Evolutionary conservation across 2,113 vertebrate species (phyloP).

Genomic region (Actinemys pallida): DNA sequence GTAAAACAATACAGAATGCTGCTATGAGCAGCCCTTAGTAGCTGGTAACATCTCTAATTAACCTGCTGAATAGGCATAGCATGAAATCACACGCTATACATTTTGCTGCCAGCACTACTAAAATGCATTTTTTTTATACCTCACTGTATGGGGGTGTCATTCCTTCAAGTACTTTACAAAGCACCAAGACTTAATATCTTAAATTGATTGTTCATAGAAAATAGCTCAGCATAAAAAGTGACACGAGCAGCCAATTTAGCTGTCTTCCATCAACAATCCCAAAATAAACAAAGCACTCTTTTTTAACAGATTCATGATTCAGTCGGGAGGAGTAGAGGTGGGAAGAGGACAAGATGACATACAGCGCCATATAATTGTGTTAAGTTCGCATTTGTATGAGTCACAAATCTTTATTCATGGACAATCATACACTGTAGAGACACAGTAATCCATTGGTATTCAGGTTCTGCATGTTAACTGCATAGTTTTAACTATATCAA

Average conservation of each 20-base stretch:
- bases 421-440: not conserved
- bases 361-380: not conserved
- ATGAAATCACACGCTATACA: not conserved
- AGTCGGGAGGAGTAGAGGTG: not conserved
- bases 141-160: not conserved
- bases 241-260: not conserved
- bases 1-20: not conserved
- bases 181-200: not conserved
- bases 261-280: not conserved
- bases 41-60: not conserved
- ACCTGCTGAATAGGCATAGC: not conserved
- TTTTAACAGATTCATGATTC: not conserved
- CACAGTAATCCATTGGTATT: not conserved
- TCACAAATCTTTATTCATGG: not conserved
- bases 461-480: not conserved
- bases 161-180: not conserved
- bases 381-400: not conserved
- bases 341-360: not conserved
- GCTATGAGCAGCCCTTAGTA: not conserved
- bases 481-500: not conserved
- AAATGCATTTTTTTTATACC: not conserved
- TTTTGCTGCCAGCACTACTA: not conserved
- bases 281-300: not conserved
- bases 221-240: not conserved
- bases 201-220: not conserved